Conservation (phyloP, 2,797 vertebrate genomes). For the Takifugu ocellatus region DNA sequence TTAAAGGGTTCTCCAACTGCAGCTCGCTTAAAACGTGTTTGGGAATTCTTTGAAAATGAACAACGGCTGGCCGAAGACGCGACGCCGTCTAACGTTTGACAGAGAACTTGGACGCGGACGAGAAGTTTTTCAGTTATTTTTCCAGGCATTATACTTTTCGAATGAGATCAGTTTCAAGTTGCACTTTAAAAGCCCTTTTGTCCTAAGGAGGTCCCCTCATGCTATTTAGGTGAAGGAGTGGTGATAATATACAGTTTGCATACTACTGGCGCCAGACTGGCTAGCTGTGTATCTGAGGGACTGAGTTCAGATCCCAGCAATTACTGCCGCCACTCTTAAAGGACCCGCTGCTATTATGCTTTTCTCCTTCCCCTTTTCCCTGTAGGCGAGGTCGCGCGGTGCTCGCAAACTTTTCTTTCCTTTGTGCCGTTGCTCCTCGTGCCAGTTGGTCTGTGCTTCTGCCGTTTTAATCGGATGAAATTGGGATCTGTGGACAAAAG, state of each 20-base stretch:
- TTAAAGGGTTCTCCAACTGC: not conserved
- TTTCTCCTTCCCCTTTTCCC: constrained; percentile 63
- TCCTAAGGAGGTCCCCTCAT: constrained; percentile 82
- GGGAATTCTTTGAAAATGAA: constrained; percentile 1
- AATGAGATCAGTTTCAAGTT: constrained; percentile 90
- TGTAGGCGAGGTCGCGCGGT: constrained; percentile 72
- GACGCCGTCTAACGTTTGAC: constrained; percentile 47
- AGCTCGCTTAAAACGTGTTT: not conserved
- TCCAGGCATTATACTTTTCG: constrained; percentile 80
- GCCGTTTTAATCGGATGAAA: constrained; percentile 30
- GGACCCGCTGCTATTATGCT: constrained; percentile 80
- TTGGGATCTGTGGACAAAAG: constrained; percentile 17
- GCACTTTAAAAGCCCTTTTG: constrained; percentile 79
- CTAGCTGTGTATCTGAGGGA: constrained; percentile 90
- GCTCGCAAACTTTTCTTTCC: constrained; percentile 55
- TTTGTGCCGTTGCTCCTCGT: constrained; percentile 55
- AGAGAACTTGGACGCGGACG: constrained; percentile 57
- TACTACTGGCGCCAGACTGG: constrained; percentile 97
- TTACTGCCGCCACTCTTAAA: constrained; percentile 94
- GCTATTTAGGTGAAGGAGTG: constrained; percentile 93
- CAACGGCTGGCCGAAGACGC: constrained; percentile 15
- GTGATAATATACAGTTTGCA: constrained; percentile 97
- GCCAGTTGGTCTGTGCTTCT: constrained; percentile 45
- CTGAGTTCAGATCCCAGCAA: constrained; percentile 90
- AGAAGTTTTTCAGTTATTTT: constrained; percentile 76